These are phyloP conservation scores for Hermaeophaga mercurialis DNA, from an alignment of 2,888 invertebrate genomes.

Conservation along the genomic window DNA sequence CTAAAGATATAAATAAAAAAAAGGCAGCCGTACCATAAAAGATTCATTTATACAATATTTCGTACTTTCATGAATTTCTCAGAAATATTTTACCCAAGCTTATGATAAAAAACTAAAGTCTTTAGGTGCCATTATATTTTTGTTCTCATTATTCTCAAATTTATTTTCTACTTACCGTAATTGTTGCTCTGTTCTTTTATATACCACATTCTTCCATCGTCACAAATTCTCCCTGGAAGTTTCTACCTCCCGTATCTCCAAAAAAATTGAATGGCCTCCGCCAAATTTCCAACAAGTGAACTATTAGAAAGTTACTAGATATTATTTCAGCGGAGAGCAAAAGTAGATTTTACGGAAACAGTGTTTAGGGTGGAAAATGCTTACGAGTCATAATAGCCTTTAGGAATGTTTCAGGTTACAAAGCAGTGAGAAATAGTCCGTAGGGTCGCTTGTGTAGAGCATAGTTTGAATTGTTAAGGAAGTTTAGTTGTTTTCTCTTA, in stretches of 20 bases:
- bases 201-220: background rate
- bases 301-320: background rate
- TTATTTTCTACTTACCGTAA: no score
- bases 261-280: conserved; percentile 25
- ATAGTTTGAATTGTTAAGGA: no score
- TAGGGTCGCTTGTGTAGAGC: no score
- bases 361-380: conserved; percentile 12
- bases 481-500: no score
- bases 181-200: background rate
- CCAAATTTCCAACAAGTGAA: conserved; percentile 19
- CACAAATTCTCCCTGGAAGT: background rate
- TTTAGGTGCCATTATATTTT: no score
- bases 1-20: no score
- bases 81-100: no score
- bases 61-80: no score
- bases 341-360: conserved; percentile 1
- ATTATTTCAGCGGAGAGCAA: background rate
- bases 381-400: background rate
- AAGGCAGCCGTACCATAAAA: no score
- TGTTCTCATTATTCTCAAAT: no score
- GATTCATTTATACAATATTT: no score
- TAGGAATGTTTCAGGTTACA: conserved; percentile 3
- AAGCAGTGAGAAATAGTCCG: conserved; percentile 8
- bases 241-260: background rate
- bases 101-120: no score